Base-by-base conservation (phyloP, 2,797 vertebrate genomes). In the Sardinella longiceps region DNA sequence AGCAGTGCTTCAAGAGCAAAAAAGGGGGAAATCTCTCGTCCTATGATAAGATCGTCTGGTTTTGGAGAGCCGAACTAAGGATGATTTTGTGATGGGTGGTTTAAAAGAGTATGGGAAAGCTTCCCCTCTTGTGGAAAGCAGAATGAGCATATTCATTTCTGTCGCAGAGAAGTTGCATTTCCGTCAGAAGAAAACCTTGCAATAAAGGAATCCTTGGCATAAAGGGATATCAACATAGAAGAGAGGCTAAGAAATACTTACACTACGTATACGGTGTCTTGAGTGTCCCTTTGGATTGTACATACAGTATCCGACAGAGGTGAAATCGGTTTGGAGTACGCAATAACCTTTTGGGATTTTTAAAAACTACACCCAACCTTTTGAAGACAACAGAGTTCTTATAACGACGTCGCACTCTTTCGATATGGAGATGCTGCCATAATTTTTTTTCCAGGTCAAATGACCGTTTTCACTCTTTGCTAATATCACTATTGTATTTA, bases 51-150 rank as follows among this genome's bases (percentile, higher is more conserved):
- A 50, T 85, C 87, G 81, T 86, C 81, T 86, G 81, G 45, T 86
- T 86, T 84, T 82, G 83, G 82, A 87, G 85, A 86, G 7, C 82
- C 82, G 77, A 84, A 84, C 81, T 87, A 87, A 23, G 89, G 84
- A 58, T 84, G 87, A 85, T 88, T 70, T 88, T 90, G 93, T 91
- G 92, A 96, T 96, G 95, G 95, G 94, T 91, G 89, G 91, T 88
- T 91, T 92, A 89, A 88, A 86, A 87, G 90, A 87, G 89, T 92
- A 90, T 88, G 15, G 91, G 88, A 87, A 86, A 88, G 88, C 88
- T 30, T 83, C 90, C 88, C 82, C 86, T 90, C 86, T 84, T 83
- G 81, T 66, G 93, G 93, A 70, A 86, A 86, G 83, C 88, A 37
- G 85, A 84, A 89, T 87, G 90, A 90, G 87, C 86, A 86, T 39